A percentile compares a stretch with the other conserved stretches of the same genome.
These are phyloP conservation scores for Aurelia aurita complex sp. Pacific DNA, from an alignment of 30 jellyfish, hydroid and myxozoan species.

Conservation along the genomic window DNA sequence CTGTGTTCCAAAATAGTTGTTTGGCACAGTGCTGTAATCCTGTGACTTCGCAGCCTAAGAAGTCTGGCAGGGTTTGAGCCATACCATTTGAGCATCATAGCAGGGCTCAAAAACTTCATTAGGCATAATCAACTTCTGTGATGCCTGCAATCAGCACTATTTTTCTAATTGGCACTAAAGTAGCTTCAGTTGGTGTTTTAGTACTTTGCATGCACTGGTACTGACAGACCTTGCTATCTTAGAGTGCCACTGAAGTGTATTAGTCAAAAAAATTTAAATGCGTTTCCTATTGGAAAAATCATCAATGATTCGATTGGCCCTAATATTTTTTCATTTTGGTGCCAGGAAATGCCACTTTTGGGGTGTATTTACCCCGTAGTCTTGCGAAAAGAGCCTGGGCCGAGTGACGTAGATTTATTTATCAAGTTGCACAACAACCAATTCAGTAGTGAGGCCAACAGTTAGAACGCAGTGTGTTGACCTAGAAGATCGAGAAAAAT, in stretches of 20 bases:
- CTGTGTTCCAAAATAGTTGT: no score
- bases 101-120: no score
- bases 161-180: no score
- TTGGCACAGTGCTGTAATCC: no score
- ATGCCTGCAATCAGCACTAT: no score
- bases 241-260: slow-evolving; percentile 11
- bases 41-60: no score
- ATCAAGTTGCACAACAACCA: not conserved
- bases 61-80: no score
- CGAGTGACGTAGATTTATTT: slow-evolving; percentile 17
- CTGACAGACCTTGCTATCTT: no score
- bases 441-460: not conserved
- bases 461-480: not conserved
- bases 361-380: slow-evolving; percentile 7
- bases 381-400: slow-evolving; percentile 26
- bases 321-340: not conserved
- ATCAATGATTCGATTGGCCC: not conserved
- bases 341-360: not conserved
- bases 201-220: no score
- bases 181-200: no score
- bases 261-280: not conserved
- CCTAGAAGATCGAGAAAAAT: not conserved
- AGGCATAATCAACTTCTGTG: no score
- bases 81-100: no score
- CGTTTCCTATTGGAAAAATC: not conserved